These are phyloP conservation scores for Reticulitermes lucifugus DNA, from an alignment of 2,888 invertebrate species.

Conservation along the genomic window DNA sequence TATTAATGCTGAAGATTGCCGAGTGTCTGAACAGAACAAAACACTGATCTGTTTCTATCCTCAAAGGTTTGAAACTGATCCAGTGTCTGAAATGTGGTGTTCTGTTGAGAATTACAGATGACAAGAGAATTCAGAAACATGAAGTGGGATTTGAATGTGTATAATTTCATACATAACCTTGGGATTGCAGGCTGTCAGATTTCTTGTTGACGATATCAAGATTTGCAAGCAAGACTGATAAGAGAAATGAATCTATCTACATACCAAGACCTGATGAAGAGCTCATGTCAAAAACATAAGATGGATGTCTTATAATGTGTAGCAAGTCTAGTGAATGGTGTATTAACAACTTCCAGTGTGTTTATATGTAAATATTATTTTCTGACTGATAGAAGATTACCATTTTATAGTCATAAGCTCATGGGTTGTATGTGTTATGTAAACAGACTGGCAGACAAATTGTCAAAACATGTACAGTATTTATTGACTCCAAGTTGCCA, in stretches of 20 bases:
- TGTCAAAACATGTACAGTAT: constrained; percentile 5
- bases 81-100: too few species aligned
- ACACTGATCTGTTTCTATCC: too few species aligned
- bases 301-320: not conserved
- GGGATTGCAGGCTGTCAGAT: constrained; percentile 68
- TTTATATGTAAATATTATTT: not conserved
- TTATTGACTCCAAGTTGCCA: not conserved
- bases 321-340: not conserved
- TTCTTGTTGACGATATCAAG: constrained; percentile 76
- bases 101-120: too few species aligned
- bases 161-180: not conserved
- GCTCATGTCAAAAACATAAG: constrained; percentile 54
- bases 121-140: too few species aligned
- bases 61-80: too few species aligned
- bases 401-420: not conserved
- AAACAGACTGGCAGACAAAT: not conserved
- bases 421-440: not conserved
- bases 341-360: not conserved
- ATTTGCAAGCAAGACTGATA: constrained; percentile 73
- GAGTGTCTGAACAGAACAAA: too few species aligned
- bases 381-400: not conserved
- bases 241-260: constrained; percentile 74
- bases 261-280: constrained; percentile 64
- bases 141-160: not conserved
- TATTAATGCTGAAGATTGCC: too few species aligned